These are phyloP conservation scores for Phalacrocorax brasilianus DNA, from an alignment of 2,113 vertebrate species.

Conservation along the genomic window DNA sequence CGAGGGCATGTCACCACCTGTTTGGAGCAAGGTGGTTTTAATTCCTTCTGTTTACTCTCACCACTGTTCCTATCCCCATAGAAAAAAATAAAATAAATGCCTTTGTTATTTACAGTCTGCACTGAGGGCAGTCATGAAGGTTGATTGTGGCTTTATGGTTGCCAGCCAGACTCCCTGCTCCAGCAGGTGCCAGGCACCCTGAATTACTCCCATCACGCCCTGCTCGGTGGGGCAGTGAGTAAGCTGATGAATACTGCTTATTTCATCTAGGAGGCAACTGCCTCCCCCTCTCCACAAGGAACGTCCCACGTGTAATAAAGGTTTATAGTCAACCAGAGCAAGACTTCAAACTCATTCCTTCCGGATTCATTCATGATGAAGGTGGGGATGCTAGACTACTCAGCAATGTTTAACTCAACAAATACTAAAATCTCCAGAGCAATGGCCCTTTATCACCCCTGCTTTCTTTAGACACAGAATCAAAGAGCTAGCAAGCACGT, in stretches of 20 bases:
- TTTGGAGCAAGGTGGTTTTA: conserved; percentile 29
- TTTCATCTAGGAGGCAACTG: conserved; percentile 58
- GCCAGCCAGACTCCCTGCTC: conserved; percentile 72
- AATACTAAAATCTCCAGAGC: conserved; percentile 67
- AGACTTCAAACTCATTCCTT: conserved; percentile 76
- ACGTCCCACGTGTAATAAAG: conserved; percentile 78
- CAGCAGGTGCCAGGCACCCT: conserved; percentile 83
- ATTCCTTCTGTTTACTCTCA: conserved; percentile 55
- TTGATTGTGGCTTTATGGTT: conserved; percentile 62
- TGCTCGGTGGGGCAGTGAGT: conserved; percentile 68
- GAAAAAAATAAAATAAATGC: conserved; percentile 46
- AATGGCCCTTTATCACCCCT: conserved; percentile 37
- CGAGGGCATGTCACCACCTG: background rate
- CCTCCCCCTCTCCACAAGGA: conserved; percentile 61
- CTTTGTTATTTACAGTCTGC: conserved; percentile 71
- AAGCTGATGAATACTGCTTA: conserved; percentile 70
- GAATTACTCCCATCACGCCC: conserved; percentile 71
- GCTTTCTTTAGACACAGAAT: conserved; percentile 34
- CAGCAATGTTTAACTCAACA: conserved; percentile 76
- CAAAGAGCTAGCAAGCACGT: conserved; percentile 35
- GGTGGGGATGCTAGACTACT: conserved; percentile 57
- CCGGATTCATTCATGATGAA: conserved; percentile 76
- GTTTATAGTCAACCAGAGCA: conserved; percentile 74
- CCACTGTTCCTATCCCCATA: background rate
- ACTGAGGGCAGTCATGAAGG: conserved; percentile 66